A percentile compares a stretch with the other conserved stretches of the same genome.
Evolutionary conservation across 2,888 invertebrate genomes (phyloP).

Genomic region (Geophilus truncorum): DNA sequence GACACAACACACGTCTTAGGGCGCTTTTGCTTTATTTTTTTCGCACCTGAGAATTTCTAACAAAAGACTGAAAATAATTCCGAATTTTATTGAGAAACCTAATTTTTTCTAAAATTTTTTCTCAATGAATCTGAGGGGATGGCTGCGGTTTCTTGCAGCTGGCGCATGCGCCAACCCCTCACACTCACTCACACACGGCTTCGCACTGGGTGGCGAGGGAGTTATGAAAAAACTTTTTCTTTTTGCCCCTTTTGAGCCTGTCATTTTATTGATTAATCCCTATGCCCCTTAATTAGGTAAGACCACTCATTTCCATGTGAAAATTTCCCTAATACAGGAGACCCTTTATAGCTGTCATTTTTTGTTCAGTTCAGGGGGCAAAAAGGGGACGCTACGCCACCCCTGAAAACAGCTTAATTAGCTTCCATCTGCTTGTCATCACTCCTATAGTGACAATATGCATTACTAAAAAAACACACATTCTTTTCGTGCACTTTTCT

Average conservation of each 20-base stretch:
- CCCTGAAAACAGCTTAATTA: constrained; percentile 10
- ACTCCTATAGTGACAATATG: no score
- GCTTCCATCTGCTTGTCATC: constrained; percentile 18
- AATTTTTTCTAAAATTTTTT: neutral
- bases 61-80: neutral
- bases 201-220: constrained; percentile 2
- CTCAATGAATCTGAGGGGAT: neutral
- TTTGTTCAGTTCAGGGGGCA: neutral
- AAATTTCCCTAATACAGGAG: constrained; percentile 24
- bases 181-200: no score
- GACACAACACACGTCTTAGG: neutral
- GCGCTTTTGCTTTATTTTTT: neutral
- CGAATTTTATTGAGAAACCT: neutral
- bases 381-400: constrained; percentile 2
- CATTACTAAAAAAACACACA: no score
- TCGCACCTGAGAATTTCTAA: constrained; percentile 3
- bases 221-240: neutral
- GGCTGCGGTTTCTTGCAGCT: neutral
- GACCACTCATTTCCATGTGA: constrained; percentile 21
- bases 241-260: constrained; percentile 1
- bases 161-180: constrained; percentile 24
- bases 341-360: neutral
- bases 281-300: neutral
- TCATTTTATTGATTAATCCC: constrained; percentile 18
- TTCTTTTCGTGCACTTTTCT: neutral